A percentile compares a stretch with the other conserved stretches of the same genome.
Conservation (phyloP, 2,113 vertebrate genomes). For the Nothobranchius kuhntae region DNA sequence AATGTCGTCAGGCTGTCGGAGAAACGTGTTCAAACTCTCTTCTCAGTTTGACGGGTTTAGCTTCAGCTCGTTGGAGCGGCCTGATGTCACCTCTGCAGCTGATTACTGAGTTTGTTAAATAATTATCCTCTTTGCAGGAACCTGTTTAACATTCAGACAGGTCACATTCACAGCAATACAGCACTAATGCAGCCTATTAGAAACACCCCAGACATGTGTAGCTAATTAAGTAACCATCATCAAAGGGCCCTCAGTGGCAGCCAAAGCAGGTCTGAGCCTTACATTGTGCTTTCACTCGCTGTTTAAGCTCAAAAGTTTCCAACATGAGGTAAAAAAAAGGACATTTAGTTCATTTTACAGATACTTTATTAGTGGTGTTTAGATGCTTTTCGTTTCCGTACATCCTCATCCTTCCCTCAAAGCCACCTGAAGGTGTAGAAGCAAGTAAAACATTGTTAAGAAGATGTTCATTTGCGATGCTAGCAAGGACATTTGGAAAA, state of each 20-base stretch:
- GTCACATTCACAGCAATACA: slow-evolving; percentile 25
- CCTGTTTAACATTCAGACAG: slow-evolving; percentile 49
- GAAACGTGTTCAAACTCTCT: neutral
- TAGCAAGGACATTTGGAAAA: too few relatives aligned
- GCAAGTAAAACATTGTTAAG: too few relatives aligned
- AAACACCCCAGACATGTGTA: neutral
- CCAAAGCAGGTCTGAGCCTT: neutral
- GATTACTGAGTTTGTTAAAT: slow-evolving; percentile 25
- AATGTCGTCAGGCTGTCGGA: slow-evolving; percentile 6
- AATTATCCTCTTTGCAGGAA: slow-evolving; percentile 34
- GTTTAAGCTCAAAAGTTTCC: neutral
- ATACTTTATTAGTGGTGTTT: neutral
- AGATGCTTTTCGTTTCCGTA: neutral
- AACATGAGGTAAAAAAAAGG: neutral
- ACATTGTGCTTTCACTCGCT: neutral
- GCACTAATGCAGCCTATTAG: slow-evolving; percentile 13
- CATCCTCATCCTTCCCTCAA: neutral
- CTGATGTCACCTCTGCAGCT: neutral
- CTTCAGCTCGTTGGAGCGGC: neutral
- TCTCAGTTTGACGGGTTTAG: neutral
- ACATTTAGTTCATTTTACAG: neutral
- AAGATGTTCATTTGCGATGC: too few relatives aligned
- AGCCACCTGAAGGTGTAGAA: neutral
- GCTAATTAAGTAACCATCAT: neutral
- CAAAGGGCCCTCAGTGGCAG: slow-evolving; percentile 10